Conservation (phyloP, 1,140 invertebrate species). For the Trachelipus rathkii region DNA sequence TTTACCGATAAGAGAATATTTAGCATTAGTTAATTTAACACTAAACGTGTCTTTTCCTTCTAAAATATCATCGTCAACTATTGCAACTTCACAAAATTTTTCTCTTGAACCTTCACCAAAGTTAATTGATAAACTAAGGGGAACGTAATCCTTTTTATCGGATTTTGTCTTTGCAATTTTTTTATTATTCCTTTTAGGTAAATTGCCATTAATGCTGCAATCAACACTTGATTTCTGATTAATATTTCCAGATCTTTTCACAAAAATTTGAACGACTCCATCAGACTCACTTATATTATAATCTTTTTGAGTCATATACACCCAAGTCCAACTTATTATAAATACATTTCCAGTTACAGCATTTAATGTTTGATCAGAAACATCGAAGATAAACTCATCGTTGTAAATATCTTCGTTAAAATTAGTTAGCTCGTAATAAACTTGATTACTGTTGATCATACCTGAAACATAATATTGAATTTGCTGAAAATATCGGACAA, state of each 20-base stretch:
- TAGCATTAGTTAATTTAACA: conserved; percentile 34
- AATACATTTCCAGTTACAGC: conserved; percentile 31
- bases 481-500: background rate
- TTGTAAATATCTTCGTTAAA: conserved; percentile 24
- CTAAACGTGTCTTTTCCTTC: conserved; percentile 34
- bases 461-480: conserved; percentile 5
- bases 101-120: conserved; percentile 37
- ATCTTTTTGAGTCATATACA: conserved; percentile 32
- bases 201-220: conserved; percentile 28
- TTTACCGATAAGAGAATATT: conserved; percentile 32
- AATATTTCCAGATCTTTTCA: conserved; percentile 51
- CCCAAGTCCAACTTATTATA: conserved; percentile 35
- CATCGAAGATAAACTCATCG: conserved; percentile 36
- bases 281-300: conserved; percentile 50
- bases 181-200: conserved; percentile 16
- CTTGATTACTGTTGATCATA: conserved; percentile 27
- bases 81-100: conserved; percentile 31
- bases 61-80: conserved; percentile 29
- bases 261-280: conserved; percentile 50
- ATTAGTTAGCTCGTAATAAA: conserved; percentile 33
- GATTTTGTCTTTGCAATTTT: background rate
- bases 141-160: conserved; percentile 17
- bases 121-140: conserved; percentile 22
- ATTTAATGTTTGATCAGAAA: conserved; percentile 29
- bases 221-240: conserved; percentile 51